These are phyloP conservation scores for Sinopyrophorus schimmeli DNA, from an alignment of 2,888 invertebrate genomes.

Conservation along the genomic window DNA sequence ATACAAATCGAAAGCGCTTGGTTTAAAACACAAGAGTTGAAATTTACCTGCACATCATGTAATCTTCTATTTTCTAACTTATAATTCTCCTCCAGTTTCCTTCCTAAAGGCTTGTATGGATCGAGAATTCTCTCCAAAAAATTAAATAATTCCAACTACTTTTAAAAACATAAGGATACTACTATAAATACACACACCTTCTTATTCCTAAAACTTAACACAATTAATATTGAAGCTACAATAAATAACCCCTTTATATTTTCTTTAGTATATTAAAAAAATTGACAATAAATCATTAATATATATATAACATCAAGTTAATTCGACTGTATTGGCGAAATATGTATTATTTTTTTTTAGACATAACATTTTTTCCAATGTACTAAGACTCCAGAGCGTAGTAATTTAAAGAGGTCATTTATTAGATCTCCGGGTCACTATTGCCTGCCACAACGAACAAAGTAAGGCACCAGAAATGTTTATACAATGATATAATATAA, in stretches of 20 bases:
- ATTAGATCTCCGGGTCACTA: constrained; percentile 49
- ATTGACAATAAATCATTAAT: constrained; percentile 57
- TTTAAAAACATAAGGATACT: no score
- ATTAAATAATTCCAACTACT: no score
- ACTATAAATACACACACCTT: no score
- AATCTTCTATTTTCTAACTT: no score
- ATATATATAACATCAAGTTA: constrained; percentile 53
- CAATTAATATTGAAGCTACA: no score
- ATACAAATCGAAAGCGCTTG: no score
- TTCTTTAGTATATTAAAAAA: constrained; percentile 56
- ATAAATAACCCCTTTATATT: constrained; percentile 28
- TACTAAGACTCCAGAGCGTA: constrained; percentile 33
- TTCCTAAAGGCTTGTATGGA: no score
- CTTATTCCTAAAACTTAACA: no score
- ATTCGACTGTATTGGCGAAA: constrained; percentile 51
- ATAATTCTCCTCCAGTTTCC: no score
- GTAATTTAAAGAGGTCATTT: constrained; percentile 27
- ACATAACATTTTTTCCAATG: constrained; percentile 55
- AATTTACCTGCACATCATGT: no score
- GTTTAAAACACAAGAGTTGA: no score
- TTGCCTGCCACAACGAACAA: constrained; percentile 53
- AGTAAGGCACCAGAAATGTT: constrained; percentile 57
- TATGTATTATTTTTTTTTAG: constrained; percentile 42
- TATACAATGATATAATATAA: constrained; percentile 49
- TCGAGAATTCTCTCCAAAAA: no score